These are phyloP conservation scores for Amphipoea lucens DNA, from an alignment of 2,888 invertebrate genomes.

Conservation along the genomic window DNA sequence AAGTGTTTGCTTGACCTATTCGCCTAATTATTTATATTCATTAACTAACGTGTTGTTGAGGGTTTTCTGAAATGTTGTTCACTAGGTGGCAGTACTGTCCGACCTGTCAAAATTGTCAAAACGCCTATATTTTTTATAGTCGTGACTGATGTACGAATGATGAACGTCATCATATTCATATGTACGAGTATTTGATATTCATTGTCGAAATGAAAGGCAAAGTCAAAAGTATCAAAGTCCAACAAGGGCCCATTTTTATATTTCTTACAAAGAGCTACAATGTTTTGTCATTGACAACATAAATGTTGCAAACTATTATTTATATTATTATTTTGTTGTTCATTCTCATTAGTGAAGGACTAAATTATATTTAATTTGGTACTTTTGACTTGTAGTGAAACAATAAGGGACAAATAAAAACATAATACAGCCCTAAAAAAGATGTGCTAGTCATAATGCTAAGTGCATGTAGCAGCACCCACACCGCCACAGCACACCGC, in stretches of 20 bases:
- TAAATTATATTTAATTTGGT: background rate
- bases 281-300: background rate
- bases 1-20: background rate
- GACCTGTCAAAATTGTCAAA: too few species aligned
- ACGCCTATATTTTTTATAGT: too few species aligned
- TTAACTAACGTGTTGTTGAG: background rate
- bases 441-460: slow-evolving; percentile 34
- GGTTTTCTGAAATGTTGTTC: background rate
- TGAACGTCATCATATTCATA: too few species aligned
- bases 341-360: background rate
- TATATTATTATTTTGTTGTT: background rate
- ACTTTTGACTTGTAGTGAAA: background rate
- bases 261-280: background rate
- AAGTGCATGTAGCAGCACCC: slow-evolving; percentile 52
- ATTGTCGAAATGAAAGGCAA: too few species aligned
- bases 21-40: background rate
- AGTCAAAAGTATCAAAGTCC: too few species aligned
- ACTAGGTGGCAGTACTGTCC: background rate
- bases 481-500: slow-evolving; percentile 44
- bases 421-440: slow-evolving; percentile 46
- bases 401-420: background rate
- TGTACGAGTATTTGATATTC: too few species aligned
- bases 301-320: background rate
- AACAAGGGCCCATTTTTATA: too few species aligned
- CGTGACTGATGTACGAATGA: too few species aligned